These are phyloP conservation scores for Thunnus thynnus DNA, from an alignment of 2,113 vertebrate genomes.

Conservation along the genomic window DNA sequence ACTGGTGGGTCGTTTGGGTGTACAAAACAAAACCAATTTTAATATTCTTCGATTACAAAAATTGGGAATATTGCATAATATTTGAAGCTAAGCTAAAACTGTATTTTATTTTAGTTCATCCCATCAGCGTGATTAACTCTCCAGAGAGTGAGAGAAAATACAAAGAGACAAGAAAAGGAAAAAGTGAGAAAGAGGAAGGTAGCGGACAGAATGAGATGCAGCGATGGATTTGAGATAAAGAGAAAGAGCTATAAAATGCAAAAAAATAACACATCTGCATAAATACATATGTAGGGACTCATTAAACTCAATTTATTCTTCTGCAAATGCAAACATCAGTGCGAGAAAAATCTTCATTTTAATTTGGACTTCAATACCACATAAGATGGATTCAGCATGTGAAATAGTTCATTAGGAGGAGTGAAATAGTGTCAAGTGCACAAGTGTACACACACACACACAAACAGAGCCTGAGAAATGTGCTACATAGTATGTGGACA, in stretches of 20 bases:
- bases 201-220: constrained; percentile 44
- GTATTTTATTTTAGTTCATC: background rate
- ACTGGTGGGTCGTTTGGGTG: background rate
- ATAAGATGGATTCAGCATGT: constrained; percentile 59
- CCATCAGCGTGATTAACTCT: constrained; percentile 10
- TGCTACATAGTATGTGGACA: constrained; percentile 39
- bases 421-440: constrained; percentile 40
- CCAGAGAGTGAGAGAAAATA: background rate
- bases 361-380: constrained; percentile 56
- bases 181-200: constrained; percentile 7
- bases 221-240: constrained; percentile 45
- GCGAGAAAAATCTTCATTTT: constrained; percentile 42
- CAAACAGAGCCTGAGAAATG: constrained; percentile 26
- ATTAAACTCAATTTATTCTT: constrained; percentile 64
- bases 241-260: constrained; percentile 52
- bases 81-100: background rate
- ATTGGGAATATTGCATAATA: background rate
- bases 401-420: constrained; percentile 62
- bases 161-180: background rate
- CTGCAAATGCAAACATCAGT: constrained; percentile 22
- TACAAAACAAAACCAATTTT: constrained; percentile 6
- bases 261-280: constrained; percentile 60
- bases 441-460: constrained; percentile 15
- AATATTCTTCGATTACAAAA: background rate
- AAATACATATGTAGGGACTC: constrained; percentile 64